phyloP scores from a whole-genome alignment of 1,140 invertebrate genomes.

The Cheumatopsyche charites region DNA sequence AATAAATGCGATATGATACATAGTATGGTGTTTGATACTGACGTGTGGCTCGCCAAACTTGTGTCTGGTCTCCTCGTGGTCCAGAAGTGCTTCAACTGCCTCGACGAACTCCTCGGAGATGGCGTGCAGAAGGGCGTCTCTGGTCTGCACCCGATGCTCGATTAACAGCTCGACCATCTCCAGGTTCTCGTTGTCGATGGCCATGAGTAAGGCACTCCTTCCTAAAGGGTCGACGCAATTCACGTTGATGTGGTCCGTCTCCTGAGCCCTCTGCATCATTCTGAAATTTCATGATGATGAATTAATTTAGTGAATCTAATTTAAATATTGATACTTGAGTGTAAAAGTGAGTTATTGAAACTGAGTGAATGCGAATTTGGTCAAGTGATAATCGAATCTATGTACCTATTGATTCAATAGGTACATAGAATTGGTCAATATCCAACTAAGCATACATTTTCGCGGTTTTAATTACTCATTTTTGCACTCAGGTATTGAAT shows the following conservation, averaged over 20 bases:
- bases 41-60: constrained; percentile 83
- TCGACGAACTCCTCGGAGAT: constrained; percentile 98
- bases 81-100: constrained; percentile 93
- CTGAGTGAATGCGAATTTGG: too few species aligned
- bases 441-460: too few species aligned
- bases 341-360: too few species aligned
- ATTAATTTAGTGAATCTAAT: too few species aligned
- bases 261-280: constrained; percentile 78
- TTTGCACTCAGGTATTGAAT: too few species aligned
- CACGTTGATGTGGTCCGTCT: constrained; percentile 87
- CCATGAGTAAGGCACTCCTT: constrained; percentile 89
- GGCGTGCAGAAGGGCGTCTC: constrained; percentile 93
- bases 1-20: too few species aligned
- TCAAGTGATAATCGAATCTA: too few species aligned
- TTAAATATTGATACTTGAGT: too few species aligned
- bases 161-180: constrained; percentile 98
- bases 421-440: too few species aligned
- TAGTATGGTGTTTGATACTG: constrained; percentile 53
- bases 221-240: constrained; percentile 97
- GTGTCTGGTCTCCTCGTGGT: constrained; percentile 86
- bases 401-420: too few species aligned
- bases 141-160: constrained; percentile 83
- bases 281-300: constrained; percentile 54
- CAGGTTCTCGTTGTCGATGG: constrained; percentile 98
- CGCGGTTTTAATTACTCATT: too few species aligned